Base-by-base conservation (phyloP, 2,797 vertebrate species). In the Trachurus trachurus region DNA sequence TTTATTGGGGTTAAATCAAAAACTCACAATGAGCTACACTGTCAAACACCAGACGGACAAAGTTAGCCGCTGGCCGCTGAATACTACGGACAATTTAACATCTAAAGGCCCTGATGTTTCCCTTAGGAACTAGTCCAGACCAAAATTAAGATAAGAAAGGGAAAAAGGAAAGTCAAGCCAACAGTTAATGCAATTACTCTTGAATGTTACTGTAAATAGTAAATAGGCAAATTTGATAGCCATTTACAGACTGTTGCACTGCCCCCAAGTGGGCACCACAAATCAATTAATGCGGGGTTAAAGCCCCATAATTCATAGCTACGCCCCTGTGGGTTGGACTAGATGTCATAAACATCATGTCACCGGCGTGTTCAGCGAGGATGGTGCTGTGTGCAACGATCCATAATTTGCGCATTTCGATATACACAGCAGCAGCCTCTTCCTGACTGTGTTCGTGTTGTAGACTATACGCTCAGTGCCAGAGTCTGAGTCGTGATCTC, bases 401-500 rank as follows among this genome's bases (percentile, higher is more conserved):
- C 26, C 31, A 45, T 2, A 34, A 26, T 26, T 15, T 3, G 37
- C 31, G 64, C 61, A 40, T n/a, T 50, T 45, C 1, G 15, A 58
- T 34, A 1, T 1, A 21, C 6, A 4, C 40, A 37, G 39, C 40
- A 37, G 39, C 0, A 9, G n/a, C n/a, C 16, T 7, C 1, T 3
- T 26, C 26, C 16, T 47, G 45, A 19, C 16, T 47, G 16, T 13
- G 44, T 8, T 6, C n/a, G n/a, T 26, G 26, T 26, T 1, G 26
- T 1, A 26, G 26, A 26, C 26, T 26, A 2, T 26, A 2, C 54
- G 52, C 74, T 54, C 71, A 8, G 74, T 45, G 72, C 44, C 71
- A 15, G 66, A 26, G 26, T 56, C 7, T 0, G 86, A 88, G 90
- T 89, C 89, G 92, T 92, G 93, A 91, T 89, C 83, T 80, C 71